Base-by-base conservation (phyloP, 2,797 vertebrate species). In the Salmo trutta region DNA sequence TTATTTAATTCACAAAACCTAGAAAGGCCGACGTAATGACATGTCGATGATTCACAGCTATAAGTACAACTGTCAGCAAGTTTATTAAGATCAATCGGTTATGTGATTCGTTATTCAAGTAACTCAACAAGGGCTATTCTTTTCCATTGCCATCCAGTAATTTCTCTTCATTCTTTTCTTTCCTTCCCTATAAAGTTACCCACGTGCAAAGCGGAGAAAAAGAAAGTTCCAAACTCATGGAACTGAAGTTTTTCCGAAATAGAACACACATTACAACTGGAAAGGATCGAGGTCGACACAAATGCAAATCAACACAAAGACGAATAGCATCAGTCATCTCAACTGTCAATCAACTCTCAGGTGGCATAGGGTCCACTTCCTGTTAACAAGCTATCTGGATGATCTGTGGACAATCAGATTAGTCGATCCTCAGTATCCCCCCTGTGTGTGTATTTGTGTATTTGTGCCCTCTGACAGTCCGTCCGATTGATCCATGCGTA, bases 391-490 rank as follows among this genome's bases (percentile, higher is more conserved):
- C 85, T 86, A 51, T 75, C 64, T 47, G 41, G 10, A 70, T 19
- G 74, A 82, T 90, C 88, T 91, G 89, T 90, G 92, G 87, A 90
- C 91, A 89, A 87, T 93, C 92, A 92, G 91, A 86, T 79, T 85
- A 86, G 87, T 79, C 53, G 24, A 53, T 73, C 17, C 3, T 12
- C 17, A 17, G 29, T 4, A 12, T 17, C 71, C 71, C 90, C 87
- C 91, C 89, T 76, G 84, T 91, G 88, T 90, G 88, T 85, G 89
- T 90, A 83, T 92, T 85, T 88, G 87, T 87, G 87, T 81, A 81
- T 91, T 86, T 85, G 85, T 79, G 71, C 88, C 85, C 79, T 79
- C 71, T 76, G 91, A 91, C 91, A 81, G 81, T 84, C 77, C 77
- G 77, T 76, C 31, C 80, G 89, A 93, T 86, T 89, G 91, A 94